Conservation (phyloP, 2,888 invertebrate species). For the Halictus quadricinctus region DNA sequence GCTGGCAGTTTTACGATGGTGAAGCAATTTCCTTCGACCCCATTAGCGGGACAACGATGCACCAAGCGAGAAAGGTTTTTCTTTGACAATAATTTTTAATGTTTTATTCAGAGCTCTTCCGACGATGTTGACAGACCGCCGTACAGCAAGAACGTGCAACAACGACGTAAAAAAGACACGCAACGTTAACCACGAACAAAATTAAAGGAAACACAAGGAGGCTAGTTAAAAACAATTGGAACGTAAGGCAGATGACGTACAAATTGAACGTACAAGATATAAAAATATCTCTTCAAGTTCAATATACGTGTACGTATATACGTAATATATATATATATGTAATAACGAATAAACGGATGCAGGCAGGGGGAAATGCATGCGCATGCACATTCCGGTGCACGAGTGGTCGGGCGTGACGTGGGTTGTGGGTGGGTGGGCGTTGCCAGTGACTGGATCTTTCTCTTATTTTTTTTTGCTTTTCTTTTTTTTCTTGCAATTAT, state of each 20-base stretch:
- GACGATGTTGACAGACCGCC: slow-evolving; percentile 47
- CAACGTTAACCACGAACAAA: slow-evolving; percentile 65
- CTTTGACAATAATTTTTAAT: not conserved
- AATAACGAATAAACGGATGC: slow-evolving; percentile 69
- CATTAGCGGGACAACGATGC: not conserved
- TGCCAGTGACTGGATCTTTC: slow-evolving; percentile 76
- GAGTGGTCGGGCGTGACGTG: slow-evolving; percentile 76
- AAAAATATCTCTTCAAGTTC: slow-evolving; percentile 53
- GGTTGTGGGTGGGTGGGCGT: slow-evolving; percentile 74
- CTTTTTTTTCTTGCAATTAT: slow-evolving; percentile 61
- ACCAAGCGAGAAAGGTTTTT: not conserved
- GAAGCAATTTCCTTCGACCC: not conserved
- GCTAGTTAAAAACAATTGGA: slow-evolving; percentile 58
- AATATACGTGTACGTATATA: slow-evolving; percentile 62
- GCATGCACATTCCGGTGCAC: slow-evolving; percentile 81
- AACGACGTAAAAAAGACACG: slow-evolving; percentile 71
- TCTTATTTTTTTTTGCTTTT: slow-evolving; percentile 58
- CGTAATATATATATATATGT: slow-evolving; percentile 60
- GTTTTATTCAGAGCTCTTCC: slow-evolving; percentile 26
- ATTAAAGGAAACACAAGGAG: slow-evolving; percentile 57
- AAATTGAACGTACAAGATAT: slow-evolving; percentile 64
- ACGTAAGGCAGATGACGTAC: slow-evolving; percentile 63
- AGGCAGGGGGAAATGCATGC: slow-evolving; percentile 76
- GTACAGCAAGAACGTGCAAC: slow-evolving; percentile 75
- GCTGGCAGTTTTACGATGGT: not conserved